A percentile compares a stretch with the other conserved stretches of the same genome.
phyloP scores from a whole-genome alignment of 2,113 vertebrate species.

The Phalacrocorax brasilianus region DNA sequence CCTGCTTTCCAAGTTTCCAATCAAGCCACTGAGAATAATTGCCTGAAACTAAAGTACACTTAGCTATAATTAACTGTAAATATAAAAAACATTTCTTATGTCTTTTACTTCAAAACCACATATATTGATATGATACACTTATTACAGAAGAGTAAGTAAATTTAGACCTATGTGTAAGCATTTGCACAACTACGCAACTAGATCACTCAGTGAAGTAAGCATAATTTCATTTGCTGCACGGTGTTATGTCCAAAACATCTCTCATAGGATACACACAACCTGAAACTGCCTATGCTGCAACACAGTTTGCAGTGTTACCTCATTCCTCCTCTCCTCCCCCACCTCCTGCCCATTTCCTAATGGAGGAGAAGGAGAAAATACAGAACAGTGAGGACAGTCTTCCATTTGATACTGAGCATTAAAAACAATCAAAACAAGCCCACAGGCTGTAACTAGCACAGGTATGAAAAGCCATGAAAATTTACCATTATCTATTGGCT shows the following conservation, averaged over 20 bases:
- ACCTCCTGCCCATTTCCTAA: background rate
- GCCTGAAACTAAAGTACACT: background rate
- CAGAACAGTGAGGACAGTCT: background rate
- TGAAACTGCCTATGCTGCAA: background rate
- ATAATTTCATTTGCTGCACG: background rate
- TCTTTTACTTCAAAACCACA: background rate
- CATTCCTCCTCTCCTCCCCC: background rate
- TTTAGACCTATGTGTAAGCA: background rate
- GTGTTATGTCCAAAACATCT: background rate
- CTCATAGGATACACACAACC: background rate
- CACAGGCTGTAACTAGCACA: background rate
- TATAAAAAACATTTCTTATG: background rate
- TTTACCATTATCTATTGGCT: background rate
- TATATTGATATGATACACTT: background rate
- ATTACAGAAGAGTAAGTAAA: background rate
- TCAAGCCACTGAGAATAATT: background rate
- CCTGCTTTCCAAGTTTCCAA: background rate
- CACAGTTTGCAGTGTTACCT: background rate
- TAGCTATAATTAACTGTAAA: background rate
- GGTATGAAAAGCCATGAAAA: background rate
- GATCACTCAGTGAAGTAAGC: background rate
- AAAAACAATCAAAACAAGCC: background rate
- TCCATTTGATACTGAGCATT: background rate
- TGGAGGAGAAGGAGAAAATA: background rate
- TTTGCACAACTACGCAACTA: background rate